Percentiles rank a stretch among this genome's conserved stretches.
Conservation (phyloP, 2,888 invertebrate species). For the Eristalinus sepulchralis region DNA sequence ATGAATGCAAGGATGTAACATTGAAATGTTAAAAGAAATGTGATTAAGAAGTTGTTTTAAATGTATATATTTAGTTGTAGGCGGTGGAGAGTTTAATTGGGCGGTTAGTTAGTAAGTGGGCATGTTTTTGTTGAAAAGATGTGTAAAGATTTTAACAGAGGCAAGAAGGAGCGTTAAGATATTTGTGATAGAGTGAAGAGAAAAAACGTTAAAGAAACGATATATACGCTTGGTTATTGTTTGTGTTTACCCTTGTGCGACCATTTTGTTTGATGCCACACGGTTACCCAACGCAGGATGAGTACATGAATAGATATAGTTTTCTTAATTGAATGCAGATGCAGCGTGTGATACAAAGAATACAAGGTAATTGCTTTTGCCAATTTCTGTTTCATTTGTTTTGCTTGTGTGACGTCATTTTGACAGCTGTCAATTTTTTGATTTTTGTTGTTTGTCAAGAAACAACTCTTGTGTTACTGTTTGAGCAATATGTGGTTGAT, state of each 20-base stretch:
- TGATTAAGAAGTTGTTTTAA: background rate
- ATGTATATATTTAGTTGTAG: background rate
- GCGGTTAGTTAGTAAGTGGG: background rate
- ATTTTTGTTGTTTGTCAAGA: too few species aligned
- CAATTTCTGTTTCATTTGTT: too few species aligned
- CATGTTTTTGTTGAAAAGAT: background rate
- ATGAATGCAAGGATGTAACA: conserved; percentile 64
- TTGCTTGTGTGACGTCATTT: too few species aligned
- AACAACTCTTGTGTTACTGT: too few species aligned
- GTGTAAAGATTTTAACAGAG: background rate
- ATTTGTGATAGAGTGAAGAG: background rate
- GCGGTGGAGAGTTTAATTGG: background rate
- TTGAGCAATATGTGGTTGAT: too few species aligned
- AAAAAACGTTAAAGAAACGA: background rate
- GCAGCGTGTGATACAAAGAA: too few species aligned
- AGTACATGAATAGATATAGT: background rate
- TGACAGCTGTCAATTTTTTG: too few species aligned
- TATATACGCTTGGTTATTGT: background rate
- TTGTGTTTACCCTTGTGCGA: background rate
- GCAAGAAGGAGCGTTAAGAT: background rate
- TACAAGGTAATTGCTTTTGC: too few species aligned
- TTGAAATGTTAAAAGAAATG: conserved; percentile 48
- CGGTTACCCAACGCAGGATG: background rate
- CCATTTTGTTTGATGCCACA: background rate
- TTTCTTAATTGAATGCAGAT: background rate